Conservation (phyloP, 2,797 vertebrate species). For the Avahi laniger region DNA sequence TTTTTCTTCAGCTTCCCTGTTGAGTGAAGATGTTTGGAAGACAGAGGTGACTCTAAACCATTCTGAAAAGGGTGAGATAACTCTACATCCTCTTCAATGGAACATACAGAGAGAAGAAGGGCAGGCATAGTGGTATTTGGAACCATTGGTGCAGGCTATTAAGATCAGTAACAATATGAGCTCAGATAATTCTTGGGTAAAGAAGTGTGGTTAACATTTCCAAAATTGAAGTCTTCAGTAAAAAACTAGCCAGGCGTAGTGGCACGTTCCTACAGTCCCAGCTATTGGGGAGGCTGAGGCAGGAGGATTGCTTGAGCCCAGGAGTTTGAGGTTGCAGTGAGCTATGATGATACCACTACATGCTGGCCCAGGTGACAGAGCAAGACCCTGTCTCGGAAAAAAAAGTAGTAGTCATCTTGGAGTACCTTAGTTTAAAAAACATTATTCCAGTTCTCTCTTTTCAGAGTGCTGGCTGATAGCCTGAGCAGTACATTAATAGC, state of each 20-base stretch:
- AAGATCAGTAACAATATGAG: not conserved
- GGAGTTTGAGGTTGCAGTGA: not conserved
- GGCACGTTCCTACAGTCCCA: not conserved
- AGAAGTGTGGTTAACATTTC: constrained; percentile 38
- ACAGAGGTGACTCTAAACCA: not conserved
- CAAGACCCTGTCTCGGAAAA: not conserved
- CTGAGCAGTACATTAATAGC: not conserved
- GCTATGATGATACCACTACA: not conserved
- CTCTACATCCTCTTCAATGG: not conserved
- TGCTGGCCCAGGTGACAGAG: not conserved
- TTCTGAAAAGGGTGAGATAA: not conserved
- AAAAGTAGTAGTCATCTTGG: not conserved
- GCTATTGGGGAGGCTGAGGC: not conserved
- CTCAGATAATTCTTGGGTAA: not conserved
- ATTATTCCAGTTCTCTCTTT: not conserved
- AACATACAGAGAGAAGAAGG: not conserved
- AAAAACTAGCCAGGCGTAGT: not conserved
- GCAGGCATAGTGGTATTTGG: not conserved
- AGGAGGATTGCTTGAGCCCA: not conserved
- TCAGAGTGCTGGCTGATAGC: not conserved
- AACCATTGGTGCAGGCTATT: not conserved
- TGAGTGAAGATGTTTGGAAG: constrained; percentile 29
- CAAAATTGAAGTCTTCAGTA: not conserved
- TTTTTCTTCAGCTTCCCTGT: constrained; percentile 8
- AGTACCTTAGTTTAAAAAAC: not conserved